Percentiles rank a stretch among this genome's conserved stretches.
Conservation (phyloP, 2,797 vertebrate genomes). For the Antennarius maculatus region DNA sequence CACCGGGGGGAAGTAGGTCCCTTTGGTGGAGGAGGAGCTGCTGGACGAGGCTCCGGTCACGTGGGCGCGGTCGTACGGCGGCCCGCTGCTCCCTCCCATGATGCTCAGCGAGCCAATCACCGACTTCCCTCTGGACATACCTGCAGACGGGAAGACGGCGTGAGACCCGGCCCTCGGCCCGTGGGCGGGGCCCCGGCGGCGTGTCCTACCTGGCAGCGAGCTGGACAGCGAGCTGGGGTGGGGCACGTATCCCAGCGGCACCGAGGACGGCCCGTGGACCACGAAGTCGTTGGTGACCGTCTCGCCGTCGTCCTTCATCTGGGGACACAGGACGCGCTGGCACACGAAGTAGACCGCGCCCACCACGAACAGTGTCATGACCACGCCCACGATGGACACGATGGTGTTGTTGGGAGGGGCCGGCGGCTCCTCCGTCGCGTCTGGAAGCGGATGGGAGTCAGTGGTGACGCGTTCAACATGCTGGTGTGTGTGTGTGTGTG, state of each 20-base stretch:
- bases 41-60: constrained; percentile 97
- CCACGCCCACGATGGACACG: constrained; percentile 93
- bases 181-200: accelerated
- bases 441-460: constrained; percentile 66
- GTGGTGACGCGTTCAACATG: no score
- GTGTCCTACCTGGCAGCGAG: constrained; percentile 88
- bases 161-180: no score
- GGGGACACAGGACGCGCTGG: constrained; percentile 94
- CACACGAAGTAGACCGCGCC: constrained; percentile 96
- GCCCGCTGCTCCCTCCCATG: constrained; percentile 96
- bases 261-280: constrained; percentile 90
- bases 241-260: constrained; percentile 93
- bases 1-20: constrained; percentile 96
- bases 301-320: constrained; percentile 96
- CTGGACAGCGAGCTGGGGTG: constrained; percentile 93
- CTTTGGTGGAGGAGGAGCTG: constrained; percentile 98
- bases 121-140: constrained; percentile 96
- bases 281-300: constrained; percentile 95
- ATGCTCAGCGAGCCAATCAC: constrained; percentile 97
- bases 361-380: constrained; percentile 93
- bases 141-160: constrained; percentile 66
- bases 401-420: constrained; percentile 91
- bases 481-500: no score
- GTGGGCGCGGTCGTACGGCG: constrained; percentile 95
- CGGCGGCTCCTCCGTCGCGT: constrained; percentile 91